Percentiles rank a stretch among this genome's conserved stretches.
Conservation (phyloP, 2,113 vertebrate species). For the Ictalurus furcatus region DNA sequence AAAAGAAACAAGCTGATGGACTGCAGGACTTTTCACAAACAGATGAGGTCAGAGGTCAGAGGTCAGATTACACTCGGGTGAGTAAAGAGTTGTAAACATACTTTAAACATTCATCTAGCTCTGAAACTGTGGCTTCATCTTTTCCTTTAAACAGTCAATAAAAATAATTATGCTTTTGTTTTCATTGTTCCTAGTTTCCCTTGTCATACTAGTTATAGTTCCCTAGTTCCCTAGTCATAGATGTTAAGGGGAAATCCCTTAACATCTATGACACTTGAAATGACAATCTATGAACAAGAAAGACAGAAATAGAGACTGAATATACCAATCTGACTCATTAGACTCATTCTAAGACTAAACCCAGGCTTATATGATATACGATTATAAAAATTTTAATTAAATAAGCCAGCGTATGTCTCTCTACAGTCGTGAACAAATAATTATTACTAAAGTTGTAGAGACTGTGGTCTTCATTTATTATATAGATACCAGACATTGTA, state of each 20-base stretch:
- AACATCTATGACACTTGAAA: neutral
- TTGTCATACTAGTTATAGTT: no score
- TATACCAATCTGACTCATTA: neutral
- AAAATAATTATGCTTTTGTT: neutral
- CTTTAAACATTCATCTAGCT: constrained; percentile 39
- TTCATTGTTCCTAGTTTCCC: neutral
- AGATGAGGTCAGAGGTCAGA: neutral
- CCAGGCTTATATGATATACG: neutral
- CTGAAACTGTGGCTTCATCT: constrained; percentile 52
- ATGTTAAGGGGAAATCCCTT: no score
- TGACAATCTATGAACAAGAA: neutral
- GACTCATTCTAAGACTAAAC: neutral
- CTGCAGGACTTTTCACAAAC: neutral
- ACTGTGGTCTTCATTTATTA: neutral
- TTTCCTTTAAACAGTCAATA: constrained; percentile 48
- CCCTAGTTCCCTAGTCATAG: no score
- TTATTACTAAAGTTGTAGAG: neutral
- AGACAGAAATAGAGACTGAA: neutral
- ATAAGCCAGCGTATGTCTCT: neutral
- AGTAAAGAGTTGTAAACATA: neutral
- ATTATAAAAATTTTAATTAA: neutral
- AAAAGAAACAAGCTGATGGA: constrained; percentile 21
- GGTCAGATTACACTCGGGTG: neutral
- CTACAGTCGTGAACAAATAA: neutral
- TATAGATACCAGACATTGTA: neutral